Evolutionary conservation across 2,113 vertebrate genomes (phyloP).

Genomic region (Dermatemys mawii): DNA sequence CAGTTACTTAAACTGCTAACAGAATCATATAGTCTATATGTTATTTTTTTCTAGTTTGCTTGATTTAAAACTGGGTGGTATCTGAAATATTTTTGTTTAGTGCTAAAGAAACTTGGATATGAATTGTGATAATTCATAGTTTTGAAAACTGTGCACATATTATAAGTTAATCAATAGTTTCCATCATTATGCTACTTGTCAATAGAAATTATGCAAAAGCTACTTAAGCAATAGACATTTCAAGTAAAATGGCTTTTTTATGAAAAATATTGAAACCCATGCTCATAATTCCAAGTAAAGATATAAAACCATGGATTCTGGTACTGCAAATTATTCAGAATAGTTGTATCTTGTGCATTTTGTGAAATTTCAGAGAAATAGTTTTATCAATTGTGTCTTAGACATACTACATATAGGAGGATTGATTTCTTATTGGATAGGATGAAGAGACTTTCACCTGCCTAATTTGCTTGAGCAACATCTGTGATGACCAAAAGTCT

Average conservation of each 20-base stretch:
- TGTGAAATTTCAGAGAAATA: not conserved
- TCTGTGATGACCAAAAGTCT: not conserved
- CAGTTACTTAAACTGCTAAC: slow-evolving; percentile 15
- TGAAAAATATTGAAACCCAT: slow-evolving; percentile 58
- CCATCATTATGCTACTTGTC: slow-evolving; percentile 57
- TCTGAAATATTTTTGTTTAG: slow-evolving; percentile 50
- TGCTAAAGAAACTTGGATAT: slow-evolving; percentile 45
- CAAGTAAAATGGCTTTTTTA: slow-evolving; percentile 67
- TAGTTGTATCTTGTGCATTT: not conserved
- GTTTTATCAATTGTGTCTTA: rapidly evolving
- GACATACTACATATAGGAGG: not conserved
- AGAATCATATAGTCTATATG: slow-evolving; percentile 25
- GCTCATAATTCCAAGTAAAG: slow-evolving; percentile 36
- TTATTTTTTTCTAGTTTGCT: slow-evolving; percentile 22
- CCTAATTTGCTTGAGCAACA: not conserved
- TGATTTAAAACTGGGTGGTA: slow-evolving; percentile 49
- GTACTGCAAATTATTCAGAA: not conserved
- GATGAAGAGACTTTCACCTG: not conserved
- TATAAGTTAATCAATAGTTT: slow-evolving; percentile 61
- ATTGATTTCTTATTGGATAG: not conserved
- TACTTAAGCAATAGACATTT: slow-evolving; percentile 60
- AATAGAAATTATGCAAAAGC: slow-evolving; percentile 66
- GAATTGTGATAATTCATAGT: slow-evolving; percentile 63
- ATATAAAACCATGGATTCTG: slow-evolving; percentile 20
- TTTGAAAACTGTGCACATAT: slow-evolving; percentile 53